Evolutionary conservation across 2,113 vertebrate genomes (phyloP).

Genomic region (Xyliphius kryptos): DNA sequence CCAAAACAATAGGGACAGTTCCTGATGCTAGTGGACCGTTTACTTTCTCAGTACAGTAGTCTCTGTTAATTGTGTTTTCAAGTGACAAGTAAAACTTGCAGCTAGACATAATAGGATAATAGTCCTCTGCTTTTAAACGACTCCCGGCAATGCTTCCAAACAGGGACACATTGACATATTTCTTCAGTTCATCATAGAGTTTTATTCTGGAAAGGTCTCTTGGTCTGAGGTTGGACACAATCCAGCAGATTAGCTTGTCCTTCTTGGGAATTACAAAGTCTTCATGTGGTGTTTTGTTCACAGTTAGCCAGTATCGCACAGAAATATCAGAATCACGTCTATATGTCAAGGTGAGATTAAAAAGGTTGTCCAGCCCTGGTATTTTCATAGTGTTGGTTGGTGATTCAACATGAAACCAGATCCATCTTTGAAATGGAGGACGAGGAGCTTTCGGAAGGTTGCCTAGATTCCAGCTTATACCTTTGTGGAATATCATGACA

Average conservation of each 20-base stretch:
- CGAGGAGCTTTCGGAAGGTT: constrained; percentile 75
- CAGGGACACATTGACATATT: constrained; percentile 68
- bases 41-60: not conserved
- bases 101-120: not conserved
- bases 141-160: not conserved
- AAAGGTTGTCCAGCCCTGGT: constrained; percentile 73
- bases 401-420: constrained; percentile 55
- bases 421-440: constrained; percentile 79
- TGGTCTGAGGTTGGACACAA: constrained; percentile 70
- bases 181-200: constrained; percentile 73
- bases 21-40: constrained; percentile 47
- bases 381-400: constrained; percentile 71
- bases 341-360: constrained; percentile 79
- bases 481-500: constrained; percentile 74
- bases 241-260: constrained; percentile 77
- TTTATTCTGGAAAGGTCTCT: constrained; percentile 54
- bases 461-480: constrained; percentile 72
- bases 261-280: constrained; percentile 74
- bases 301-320: constrained; percentile 70
- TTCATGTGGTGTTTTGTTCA: constrained; percentile 61
- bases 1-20: constrained; percentile 77
- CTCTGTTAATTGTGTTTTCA: not conserved
- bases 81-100: not conserved
- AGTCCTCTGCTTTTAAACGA: not conserved
- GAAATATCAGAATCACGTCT: constrained; percentile 79